These are phyloP conservation scores for Loxodonta africana DNA, from an alignment of 2,113 vertebrate species.

Conservation along the genomic window DNA sequence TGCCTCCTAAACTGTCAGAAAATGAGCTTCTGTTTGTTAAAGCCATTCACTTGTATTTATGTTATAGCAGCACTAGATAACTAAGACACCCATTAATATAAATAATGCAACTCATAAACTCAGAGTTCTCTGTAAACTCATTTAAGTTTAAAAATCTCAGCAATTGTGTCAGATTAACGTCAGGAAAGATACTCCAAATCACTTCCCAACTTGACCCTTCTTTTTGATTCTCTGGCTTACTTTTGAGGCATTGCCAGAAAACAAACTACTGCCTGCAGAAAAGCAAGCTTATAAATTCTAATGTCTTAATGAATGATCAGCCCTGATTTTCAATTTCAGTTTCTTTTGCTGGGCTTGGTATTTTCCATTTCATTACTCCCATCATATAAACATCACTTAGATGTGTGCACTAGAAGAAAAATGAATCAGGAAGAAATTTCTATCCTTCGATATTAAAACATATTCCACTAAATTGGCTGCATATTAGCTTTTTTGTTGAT, in stretches of 20 bases:
- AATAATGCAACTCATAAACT: not conserved
- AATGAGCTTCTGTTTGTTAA: no score
- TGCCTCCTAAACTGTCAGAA: no score
- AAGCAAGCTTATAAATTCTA: not conserved
- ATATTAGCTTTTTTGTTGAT: not conserved
- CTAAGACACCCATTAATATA: not conserved
- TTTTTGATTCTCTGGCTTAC: not conserved
- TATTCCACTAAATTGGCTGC: no score
- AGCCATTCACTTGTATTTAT: no score
- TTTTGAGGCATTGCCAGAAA: constrained; percentile 8
- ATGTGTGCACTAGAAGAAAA: not conserved
- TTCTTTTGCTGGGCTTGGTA: not conserved
- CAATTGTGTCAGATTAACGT: not conserved
- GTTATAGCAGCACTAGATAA: no score
- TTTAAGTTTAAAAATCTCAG: not conserved
- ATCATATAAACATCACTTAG: not conserved
- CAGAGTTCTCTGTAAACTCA: not conserved
- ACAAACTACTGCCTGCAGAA: not conserved
- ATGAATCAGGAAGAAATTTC: not conserved
- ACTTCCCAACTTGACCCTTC: not conserved
- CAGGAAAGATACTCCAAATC: not conserved
- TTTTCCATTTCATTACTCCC: not conserved
- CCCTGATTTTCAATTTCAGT: not conserved
- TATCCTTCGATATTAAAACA: no score
- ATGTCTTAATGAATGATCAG: not conserved